phyloP scores from a whole-genome alignment of 2,888 invertebrate genomes.

The Zele albiditarsus region DNA sequence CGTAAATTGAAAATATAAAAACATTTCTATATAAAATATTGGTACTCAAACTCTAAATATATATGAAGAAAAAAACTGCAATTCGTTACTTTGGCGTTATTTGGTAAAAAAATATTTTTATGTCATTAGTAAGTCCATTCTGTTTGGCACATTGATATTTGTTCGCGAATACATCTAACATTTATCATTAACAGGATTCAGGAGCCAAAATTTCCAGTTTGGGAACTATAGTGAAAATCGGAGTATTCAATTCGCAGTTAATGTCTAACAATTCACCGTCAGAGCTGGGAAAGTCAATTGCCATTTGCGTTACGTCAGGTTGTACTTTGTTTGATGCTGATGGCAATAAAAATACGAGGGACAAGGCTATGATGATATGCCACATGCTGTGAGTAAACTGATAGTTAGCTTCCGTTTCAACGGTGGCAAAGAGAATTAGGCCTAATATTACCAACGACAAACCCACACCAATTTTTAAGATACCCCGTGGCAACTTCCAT shows the following conservation, averaged over 20 bases:
- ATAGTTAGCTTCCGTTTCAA: slow-evolving; percentile 78
- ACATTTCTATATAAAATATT: too few species aligned
- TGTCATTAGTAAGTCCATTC: neutral
- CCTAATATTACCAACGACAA: slow-evolving; percentile 74
- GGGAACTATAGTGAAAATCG: slow-evolving; percentile 57
- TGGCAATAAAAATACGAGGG: slow-evolving; percentile 76
- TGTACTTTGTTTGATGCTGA: slow-evolving; percentile 44
- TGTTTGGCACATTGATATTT: slow-evolving; percentile 20
- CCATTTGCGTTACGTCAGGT: neutral
- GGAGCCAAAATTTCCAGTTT: slow-evolving; percentile 50
- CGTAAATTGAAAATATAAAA: too few species aligned
- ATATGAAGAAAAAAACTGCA: neutral
- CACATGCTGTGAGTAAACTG: slow-evolving; percentile 78
- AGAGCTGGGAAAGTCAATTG: slow-evolving; percentile 46
- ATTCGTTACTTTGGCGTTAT: slow-evolving; percentile 8
- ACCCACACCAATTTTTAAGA: slow-evolving; percentile 71
- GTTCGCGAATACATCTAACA: neutral
- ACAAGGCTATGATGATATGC: slow-evolving; percentile 77
- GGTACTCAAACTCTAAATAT: neutral
- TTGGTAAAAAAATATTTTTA: slow-evolving; percentile 5
- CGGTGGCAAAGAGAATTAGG: slow-evolving; percentile 75
- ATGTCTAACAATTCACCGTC: slow-evolving; percentile 59
- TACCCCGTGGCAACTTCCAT: slow-evolving; percentile 56
- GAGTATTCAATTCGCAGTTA: slow-evolving; percentile 57
- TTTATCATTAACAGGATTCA: slow-evolving; percentile 51